Conservation (phyloP, 2,888 invertebrate species). For the Erebia ligea region DNA sequence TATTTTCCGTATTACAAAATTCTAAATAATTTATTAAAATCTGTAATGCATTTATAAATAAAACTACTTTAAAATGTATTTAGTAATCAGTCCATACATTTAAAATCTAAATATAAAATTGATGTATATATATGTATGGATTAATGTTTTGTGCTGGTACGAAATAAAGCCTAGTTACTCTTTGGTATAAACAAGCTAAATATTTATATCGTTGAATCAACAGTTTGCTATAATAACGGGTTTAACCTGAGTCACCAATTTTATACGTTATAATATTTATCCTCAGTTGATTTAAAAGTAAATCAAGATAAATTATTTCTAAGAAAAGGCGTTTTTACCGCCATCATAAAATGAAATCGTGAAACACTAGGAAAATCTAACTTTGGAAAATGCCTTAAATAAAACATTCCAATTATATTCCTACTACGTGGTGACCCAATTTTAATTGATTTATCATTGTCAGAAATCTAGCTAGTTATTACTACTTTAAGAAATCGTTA, state of each 20-base stretch:
- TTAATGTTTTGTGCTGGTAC: constrained; percentile 20
- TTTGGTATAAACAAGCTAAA: constrained; percentile 36
- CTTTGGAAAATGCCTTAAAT: too few relatives aligned
- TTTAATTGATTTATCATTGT: neutral
- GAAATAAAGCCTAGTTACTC: constrained; percentile 34
- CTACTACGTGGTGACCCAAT: neutral
- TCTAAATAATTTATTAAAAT: constrained; percentile 9
- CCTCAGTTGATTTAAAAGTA: too few relatives aligned
- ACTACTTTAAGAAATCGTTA: neutral
- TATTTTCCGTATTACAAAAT: neutral
- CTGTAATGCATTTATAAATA: constrained; percentile 11
- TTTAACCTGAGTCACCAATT: neutral
- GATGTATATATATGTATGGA: constrained; percentile 16
- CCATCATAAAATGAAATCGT: too few relatives aligned
- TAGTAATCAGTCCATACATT: constrained; percentile 21
- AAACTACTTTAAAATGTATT: constrained; percentile 17
- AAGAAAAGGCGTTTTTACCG: too few relatives aligned
- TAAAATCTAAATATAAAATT: constrained; percentile 14
- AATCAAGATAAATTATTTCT: too few relatives aligned
- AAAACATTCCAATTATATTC: too few relatives aligned
- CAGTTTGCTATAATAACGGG: neutral
- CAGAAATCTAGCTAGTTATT: neutral
- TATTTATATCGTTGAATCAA: constrained; percentile 14
- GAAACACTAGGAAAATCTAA: too few relatives aligned
- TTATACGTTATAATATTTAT: too few relatives aligned